Conservation (phyloP, 2,888 invertebrate genomes). For the Caenorhabditis becei region DNA sequence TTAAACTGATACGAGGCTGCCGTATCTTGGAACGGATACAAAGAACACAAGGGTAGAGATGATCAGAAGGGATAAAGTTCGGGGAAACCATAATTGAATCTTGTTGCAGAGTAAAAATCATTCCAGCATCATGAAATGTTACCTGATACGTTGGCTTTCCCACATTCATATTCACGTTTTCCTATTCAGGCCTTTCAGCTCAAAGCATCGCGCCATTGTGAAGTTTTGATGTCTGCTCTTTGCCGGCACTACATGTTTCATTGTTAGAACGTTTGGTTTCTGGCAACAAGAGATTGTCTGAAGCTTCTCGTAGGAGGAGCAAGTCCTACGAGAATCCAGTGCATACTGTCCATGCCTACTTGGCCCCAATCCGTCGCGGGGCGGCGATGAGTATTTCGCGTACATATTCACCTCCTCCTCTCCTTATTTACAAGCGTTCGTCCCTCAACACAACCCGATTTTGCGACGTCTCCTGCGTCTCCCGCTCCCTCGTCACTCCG, state of each 20-base stretch:
- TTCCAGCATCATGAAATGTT: too few relatives aligned
- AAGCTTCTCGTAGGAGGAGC: too few relatives aligned
- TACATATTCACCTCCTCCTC: not conserved
- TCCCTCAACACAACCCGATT: conserved; percentile 2
- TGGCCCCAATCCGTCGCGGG: conserved; percentile 9
- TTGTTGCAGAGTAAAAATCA: too few relatives aligned
- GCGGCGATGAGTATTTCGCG: not conserved
- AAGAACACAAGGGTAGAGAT: not conserved
- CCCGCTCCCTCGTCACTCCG: conserved; percentile 4
- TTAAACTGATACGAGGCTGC: conserved; percentile 2
- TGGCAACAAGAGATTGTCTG: too few relatives aligned
- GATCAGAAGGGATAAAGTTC: not conserved
- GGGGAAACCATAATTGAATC: too few relatives aligned
- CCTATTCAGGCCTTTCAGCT: too few relatives aligned
- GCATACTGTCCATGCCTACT: not conserved
- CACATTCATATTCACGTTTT: too few relatives aligned
- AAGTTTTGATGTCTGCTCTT: conserved; percentile 1
- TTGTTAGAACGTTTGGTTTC: not conserved
- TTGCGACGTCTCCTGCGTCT: conserved; percentile 8
- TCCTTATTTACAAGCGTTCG: conserved; percentile 14
- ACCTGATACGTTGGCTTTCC: too few relatives aligned
- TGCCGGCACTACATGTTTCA: too few relatives aligned
- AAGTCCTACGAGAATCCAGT: too few relatives aligned
- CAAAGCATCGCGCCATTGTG: too few relatives aligned
- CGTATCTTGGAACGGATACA: not conserved